Evolutionary conservation across 1,140 invertebrate species (phyloP), one percentile per base, ranked within the genome.

Genomic region (Drosophila teissieri): DNA sequence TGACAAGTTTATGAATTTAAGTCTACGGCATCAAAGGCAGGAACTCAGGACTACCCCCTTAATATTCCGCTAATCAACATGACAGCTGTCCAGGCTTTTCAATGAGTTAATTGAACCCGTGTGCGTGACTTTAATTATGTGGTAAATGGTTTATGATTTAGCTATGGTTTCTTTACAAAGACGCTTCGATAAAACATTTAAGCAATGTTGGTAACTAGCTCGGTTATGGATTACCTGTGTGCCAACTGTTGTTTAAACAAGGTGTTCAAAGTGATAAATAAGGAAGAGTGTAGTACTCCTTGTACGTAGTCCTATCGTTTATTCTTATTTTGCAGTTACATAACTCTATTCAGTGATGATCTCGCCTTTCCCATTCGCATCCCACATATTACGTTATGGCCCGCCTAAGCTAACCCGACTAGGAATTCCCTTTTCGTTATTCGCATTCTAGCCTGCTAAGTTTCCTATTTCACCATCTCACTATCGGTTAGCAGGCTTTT

Each of bases 91-190:
- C 54, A 54, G 65, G 45, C 72, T 36, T 85, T 85, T 67, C 79
- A 76, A 76, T 73, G 70, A 78, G 82, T 88, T 86, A 69, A 81
- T 46, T 88, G 82, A 88, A 88, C 82, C 72, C 46, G 61, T 61
- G 48, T 75, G 74, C 82, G 61, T 75, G 68, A 68, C 74, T 68
- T 62, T 86, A 61, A 75, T 68, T 68, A n/a, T n/a, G n/a, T n/a
- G n/a, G n/a, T n/a, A n/a, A n/a, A n/a, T n/a, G n/a, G n/a, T n/a
- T n/a, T n/a, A 15, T 34, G 27, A n/a, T 17, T 57, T 19, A 57
- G 58, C 45, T 70, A 68, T 44, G 31, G 39, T 19, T 44, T 31
- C 24, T 14, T 44, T 31, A 37, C 45, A 17, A 46, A 15, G 17
- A 15, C 8, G 17, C 45, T 27, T 19, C 34, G 22, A 19, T 15